Percentiles rank a stretch among this genome's conserved stretches.
These are phyloP conservation scores for Diarsia rubi DNA, from an alignment of 2,888 invertebrate genomes.

Conservation along the genomic window DNA sequence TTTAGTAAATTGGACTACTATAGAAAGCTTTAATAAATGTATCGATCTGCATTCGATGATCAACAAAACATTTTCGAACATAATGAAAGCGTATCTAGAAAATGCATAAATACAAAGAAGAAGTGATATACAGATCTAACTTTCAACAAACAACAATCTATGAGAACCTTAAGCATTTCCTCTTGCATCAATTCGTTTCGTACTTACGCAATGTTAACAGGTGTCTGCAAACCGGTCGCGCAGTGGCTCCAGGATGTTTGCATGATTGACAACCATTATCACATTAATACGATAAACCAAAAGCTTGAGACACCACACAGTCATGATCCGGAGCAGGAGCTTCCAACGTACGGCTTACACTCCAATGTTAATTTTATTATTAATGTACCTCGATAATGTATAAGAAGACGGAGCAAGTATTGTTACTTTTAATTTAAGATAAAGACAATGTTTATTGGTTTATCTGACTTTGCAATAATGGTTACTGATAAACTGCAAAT, in stretches of 20 bases:
- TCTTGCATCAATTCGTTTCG: slow-evolving; percentile 86
- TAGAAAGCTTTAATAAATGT: slow-evolving; percentile 74
- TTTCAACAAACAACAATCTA: slow-evolving; percentile 86
- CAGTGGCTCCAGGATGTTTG: slow-evolving; percentile 86
- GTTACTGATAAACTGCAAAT: slow-evolving; percentile 60
- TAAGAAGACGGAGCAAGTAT: not conserved
- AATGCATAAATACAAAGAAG: slow-evolving; percentile 85
- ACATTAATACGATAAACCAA: slow-evolving; percentile 89
- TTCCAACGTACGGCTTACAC: slow-evolving; percentile 72
- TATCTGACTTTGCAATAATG: slow-evolving; percentile 66
- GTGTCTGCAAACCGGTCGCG: slow-evolving; percentile 85
- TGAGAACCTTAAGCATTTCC: slow-evolving; percentile 84
- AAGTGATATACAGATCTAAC: slow-evolving; percentile 80
- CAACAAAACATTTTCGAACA: slow-evolving; percentile 76
- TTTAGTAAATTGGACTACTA: slow-evolving; percentile 71
- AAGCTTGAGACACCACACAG: slow-evolving; percentile 82
- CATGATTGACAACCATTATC: slow-evolving; percentile 91
- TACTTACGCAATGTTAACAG: slow-evolving; percentile 87
- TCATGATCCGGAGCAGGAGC: slow-evolving; percentile 74
- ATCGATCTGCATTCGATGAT: slow-evolving; percentile 79
- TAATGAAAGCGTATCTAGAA: slow-evolving; percentile 85
- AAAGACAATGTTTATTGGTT: slow-evolving; percentile 55
- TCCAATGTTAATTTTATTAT: slow-evolving; percentile 25
- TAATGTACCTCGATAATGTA: not conserved
- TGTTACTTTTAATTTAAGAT: slow-evolving; percentile 3